Evolutionary conservation across 2,888 invertebrate species (phyloP).

Genomic region (Zele albiditarsus): DNA sequence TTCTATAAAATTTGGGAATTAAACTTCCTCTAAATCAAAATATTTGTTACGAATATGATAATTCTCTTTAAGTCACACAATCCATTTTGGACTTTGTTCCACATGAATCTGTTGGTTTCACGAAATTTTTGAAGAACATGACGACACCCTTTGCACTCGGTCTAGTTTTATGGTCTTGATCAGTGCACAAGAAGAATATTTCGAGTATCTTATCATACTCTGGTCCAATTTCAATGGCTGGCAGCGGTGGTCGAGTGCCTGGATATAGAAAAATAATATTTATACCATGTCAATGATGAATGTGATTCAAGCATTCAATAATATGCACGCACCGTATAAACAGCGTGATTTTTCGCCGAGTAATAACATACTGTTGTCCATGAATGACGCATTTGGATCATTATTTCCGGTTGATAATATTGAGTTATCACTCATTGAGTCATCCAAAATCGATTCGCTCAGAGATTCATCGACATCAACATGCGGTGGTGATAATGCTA

Average conservation of each 20-base stretch:
- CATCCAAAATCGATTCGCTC: conserved; percentile 44
- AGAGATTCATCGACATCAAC: conserved; percentile 63
- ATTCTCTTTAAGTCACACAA: conserved; percentile 18
- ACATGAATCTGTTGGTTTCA: conserved; percentile 48
- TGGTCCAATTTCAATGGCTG: conserved; percentile 77
- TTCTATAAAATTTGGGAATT: conserved; percentile 55
- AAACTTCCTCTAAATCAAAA: conserved; percentile 41
- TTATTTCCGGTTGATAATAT: conserved; percentile 45
- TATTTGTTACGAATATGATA: conserved; percentile 31
- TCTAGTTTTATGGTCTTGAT: conserved; percentile 75
- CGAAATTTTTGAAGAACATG: conserved; percentile 70
- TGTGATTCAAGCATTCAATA: neutral
- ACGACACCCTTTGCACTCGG: conserved; percentile 77
- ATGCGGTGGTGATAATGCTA: conserved; percentile 83
- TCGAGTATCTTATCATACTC: conserved; percentile 80
- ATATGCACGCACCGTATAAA: conserved; percentile 54
- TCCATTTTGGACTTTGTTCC: conserved; percentile 26
- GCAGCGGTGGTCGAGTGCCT: conserved; percentile 84
- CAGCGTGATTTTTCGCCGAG: conserved; percentile 45
- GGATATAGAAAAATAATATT: conserved; percentile 47
- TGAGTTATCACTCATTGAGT: conserved; percentile 49
- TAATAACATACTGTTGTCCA: conserved; percentile 56
- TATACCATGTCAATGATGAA: neutral
- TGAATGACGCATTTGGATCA: conserved; percentile 48
- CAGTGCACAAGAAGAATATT: conserved; percentile 83